Evolutionary conservation across 2,888 invertebrate genomes (phyloP).

Genomic region (Zonitis immaculata): DNA sequence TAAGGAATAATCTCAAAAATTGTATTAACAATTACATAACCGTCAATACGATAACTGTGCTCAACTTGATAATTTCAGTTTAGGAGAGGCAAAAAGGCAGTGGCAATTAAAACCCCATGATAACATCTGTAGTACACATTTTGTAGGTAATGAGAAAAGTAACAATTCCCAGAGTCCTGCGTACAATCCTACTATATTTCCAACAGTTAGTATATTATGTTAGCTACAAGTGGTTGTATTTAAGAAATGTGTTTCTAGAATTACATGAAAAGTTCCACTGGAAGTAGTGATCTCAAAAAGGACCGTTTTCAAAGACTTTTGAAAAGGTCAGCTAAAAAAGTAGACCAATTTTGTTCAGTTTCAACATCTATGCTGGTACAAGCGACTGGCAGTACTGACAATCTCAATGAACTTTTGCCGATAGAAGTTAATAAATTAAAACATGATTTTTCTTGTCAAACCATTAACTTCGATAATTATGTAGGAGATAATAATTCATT

Average conservation of each 20-base stretch:
- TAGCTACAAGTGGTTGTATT: neutral
- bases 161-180: neutral
- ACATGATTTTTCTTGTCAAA: neutral
- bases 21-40: neutral
- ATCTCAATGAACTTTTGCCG: neutral
- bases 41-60: neutral
- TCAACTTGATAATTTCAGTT: neutral
- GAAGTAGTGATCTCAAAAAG: neutral
- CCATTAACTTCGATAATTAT: neutral
- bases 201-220: neutral
- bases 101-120: neutral
- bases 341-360: neutral
- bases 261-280: neutral
- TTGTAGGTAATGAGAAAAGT: neutral
- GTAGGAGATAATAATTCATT: neutral
- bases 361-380: neutral
- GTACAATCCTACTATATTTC: conserved; percentile 4
- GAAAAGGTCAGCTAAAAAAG: neutral
- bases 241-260: neutral
- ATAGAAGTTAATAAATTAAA: neutral
- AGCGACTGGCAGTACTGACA: neutral
- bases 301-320: neutral
- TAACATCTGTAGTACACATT: conserved; percentile 2
- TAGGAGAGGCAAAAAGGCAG: neutral
- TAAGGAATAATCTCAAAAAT: neutral